Evolutionary conservation across 1,140 invertebrate species (phyloP).

Genomic region (Macrobrachium nipponense): DNA sequence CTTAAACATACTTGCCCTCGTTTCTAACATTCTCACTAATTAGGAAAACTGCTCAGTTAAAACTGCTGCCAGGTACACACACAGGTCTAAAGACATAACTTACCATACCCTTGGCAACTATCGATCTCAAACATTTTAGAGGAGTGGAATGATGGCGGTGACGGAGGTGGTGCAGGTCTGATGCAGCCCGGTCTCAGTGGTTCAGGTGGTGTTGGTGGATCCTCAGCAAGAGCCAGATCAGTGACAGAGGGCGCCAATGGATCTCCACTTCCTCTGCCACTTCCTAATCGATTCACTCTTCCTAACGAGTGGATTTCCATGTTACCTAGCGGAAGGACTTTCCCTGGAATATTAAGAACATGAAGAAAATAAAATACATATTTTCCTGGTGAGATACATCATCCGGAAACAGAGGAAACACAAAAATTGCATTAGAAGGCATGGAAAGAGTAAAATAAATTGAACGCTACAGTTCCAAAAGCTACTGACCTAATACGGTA

Average conservation of each 20-base stretch:
- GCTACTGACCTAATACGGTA: too few relatives aligned
- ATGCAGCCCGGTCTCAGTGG: neutral
- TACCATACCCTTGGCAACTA: conserved; percentile 60
- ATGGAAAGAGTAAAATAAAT: too few relatives aligned
- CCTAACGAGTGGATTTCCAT: conserved; percentile 61
- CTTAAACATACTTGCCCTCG: too few relatives aligned
- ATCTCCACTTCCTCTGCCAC: conserved; percentile 65
- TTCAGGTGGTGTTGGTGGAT: conserved; percentile 12
- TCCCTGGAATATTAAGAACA: conserved; percentile 53
- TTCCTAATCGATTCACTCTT: conserved; percentile 61
- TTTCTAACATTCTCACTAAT: neutral
- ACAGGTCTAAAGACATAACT: neutral
- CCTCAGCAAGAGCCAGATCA: conserved; percentile 66
- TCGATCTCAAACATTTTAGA: conserved; percentile 64
- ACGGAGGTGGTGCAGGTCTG: neutral
- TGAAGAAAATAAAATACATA: neutral
- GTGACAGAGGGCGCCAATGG: conserved; percentile 61
- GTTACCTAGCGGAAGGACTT: conserved; percentile 68
- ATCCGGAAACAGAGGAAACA: neutral
- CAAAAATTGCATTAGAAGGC: too few relatives aligned
- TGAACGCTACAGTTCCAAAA: too few relatives aligned
- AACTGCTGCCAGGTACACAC: neutral
- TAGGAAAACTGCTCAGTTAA: too few relatives aligned
- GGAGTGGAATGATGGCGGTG: conserved; percentile 46
- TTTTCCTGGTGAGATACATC: neutral